Conservation (phyloP, 2,888 invertebrate genomes). For the Tenthredo notha region DNA sequence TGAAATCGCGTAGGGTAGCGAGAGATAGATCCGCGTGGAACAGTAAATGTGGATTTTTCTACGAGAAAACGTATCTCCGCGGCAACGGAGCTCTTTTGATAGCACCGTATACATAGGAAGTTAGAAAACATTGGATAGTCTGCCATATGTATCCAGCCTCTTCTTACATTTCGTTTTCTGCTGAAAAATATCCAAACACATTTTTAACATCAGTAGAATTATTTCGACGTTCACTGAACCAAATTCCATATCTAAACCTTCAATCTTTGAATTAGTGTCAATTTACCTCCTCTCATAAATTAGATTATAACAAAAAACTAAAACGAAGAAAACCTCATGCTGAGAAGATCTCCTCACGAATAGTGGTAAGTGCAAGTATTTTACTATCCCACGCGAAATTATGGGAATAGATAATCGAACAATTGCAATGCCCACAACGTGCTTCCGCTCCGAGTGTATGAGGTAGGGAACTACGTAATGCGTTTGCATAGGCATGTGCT, state of each 20-base stretch:
- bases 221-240: neutral
- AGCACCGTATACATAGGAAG: constrained; percentile 17
- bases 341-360: neutral
- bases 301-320: neutral
- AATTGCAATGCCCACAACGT: neutral
- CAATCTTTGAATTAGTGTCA: neutral
- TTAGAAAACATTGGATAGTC: constrained; percentile 44
- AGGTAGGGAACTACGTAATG: neutral
- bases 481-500: constrained; percentile 38
- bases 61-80: constrained; percentile 31
- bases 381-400: neutral
- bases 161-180: neutral
- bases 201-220: neutral
- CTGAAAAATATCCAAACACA: neutral
- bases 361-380: too few species aligned
- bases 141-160: constrained; percentile 25
- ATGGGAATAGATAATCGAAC: neutral
- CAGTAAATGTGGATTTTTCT: constrained; percentile 42
- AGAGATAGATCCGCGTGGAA: constrained; percentile 22
- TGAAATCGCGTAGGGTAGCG: constrained; percentile 19
- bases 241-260: neutral
- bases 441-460: neutral
- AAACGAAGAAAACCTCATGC: neutral
- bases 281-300: neutral
- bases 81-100: constrained; percentile 45